These are phyloP conservation scores for Arvicanthis niloticus DNA, from an alignment of 2,113 vertebrate genomes.

Conservation along the genomic window DNA sequence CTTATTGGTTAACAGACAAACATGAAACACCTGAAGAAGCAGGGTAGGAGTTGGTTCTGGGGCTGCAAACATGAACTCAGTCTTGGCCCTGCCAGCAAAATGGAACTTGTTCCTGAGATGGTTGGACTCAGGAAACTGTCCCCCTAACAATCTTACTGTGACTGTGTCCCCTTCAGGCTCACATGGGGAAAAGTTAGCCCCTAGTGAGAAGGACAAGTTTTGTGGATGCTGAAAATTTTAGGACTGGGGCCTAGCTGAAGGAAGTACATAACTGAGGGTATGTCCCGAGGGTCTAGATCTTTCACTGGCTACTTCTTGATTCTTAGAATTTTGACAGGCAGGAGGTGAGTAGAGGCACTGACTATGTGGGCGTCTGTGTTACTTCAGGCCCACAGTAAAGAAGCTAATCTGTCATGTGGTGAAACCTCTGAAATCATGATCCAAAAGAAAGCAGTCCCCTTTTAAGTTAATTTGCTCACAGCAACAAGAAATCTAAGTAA, in stretches of 20 bases:
- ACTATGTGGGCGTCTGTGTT: background rate
- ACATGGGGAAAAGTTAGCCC: background rate
- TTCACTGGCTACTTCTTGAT: background rate
- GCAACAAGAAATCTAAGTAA: background rate
- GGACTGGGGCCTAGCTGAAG: background rate
- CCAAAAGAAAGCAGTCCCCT: background rate
- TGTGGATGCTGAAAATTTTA: background rate
- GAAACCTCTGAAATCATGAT: background rate
- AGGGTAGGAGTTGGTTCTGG: no score
- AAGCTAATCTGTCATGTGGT: background rate
- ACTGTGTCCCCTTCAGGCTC: background rate
- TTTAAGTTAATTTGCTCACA: background rate
- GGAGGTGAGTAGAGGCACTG: background rate
- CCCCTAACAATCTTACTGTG: no score
- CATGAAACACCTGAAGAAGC: no score
- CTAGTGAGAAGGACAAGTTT: background rate
- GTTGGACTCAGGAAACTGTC: no score
- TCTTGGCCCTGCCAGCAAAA: no score
- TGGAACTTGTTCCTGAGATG: no score
- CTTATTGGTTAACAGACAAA: no score
- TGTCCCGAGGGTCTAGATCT: background rate
- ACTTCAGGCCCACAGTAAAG: background rate
- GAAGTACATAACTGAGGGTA: no score
- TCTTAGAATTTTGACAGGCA: background rate
- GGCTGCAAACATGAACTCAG: no score